Evolutionary conservation across 2,797 vertebrate genomes (phyloP).

Genomic region (Cottoperca gobio): DNA sequence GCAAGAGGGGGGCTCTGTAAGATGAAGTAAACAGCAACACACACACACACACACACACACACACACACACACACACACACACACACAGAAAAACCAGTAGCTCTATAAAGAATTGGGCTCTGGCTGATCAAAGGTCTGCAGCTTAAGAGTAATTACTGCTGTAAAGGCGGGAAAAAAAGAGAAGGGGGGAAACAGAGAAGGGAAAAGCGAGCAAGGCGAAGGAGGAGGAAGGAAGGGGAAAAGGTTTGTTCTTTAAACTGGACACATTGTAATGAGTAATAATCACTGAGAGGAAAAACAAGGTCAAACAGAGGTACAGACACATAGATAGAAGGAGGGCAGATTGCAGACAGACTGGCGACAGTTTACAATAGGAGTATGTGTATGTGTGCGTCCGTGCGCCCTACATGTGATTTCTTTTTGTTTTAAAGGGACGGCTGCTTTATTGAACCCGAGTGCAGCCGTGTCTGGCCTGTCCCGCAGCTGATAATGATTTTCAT

Average conservation of each 20-base stretch:
- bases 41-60: conserved; percentile 20
- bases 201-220: conserved; percentile 15
- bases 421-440: conserved; percentile 60
- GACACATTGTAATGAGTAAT: conserved; percentile 38
- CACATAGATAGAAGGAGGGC: conserved; percentile 28
- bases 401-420: conserved; percentile 55
- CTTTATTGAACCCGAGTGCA: conserved; percentile 58
- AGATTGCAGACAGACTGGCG: conserved; percentile 65
- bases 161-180: conserved; percentile 49
- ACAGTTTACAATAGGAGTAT: conserved; percentile 52
- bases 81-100: conserved; percentile 65
- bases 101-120: conserved; percentile 68
- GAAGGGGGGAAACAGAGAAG: conserved; percentile 17
- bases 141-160: conserved; percentile 66
- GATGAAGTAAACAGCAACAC: conserved; percentile 38
- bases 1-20: conserved; percentile 3
- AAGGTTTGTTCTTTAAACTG: conserved; percentile 19
- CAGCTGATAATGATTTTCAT: conserved; percentile 86
- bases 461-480: conserved; percentile 73
- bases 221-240: conserved; percentile 1
- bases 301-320: conserved; percentile 51
- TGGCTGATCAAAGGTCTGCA: conserved; percentile 78
- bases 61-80: conserved; percentile 8
- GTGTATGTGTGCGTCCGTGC: conserved; percentile 22
- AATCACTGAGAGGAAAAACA: conserved; percentile 37